phyloP scores from a whole-genome alignment of 2,888 invertebrate species.

The Andrena hattorfiana region DNA sequence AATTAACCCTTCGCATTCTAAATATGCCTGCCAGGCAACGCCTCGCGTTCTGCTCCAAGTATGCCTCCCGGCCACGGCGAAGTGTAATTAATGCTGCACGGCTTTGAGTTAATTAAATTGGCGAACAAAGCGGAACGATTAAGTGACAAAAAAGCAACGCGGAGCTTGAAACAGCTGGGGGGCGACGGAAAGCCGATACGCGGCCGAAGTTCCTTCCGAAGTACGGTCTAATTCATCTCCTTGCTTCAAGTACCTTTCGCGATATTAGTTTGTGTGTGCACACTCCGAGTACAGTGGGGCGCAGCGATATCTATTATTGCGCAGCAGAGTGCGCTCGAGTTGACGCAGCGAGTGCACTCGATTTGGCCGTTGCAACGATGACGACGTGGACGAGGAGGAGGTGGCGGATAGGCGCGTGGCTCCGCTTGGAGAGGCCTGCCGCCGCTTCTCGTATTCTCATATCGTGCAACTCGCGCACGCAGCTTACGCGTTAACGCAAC shows the following conservation, averaged over 20 bases:
- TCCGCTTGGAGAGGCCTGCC: neutral
- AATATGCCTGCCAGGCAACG: neutral
- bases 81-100: neutral
- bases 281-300: neutral
- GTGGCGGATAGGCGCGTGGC: neutral
- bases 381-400: neutral
- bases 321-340: conserved; percentile 39
- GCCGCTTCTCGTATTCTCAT: no score
- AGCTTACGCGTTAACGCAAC: neutral
- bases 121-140: neutral
- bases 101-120: neutral
- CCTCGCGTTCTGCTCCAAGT: neutral
- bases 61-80: neutral
- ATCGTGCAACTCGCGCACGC: neutral
- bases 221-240: no score
- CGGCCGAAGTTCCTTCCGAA: no score
- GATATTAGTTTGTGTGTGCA: neutral
- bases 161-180: no score
- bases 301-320: conserved; percentile 48
- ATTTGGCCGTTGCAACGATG: conserved; percentile 38
- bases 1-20: neutral
- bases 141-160: neutral
- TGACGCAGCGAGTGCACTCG: conserved; percentile 33
- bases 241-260: neutral
- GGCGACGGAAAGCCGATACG: no score